Conservation (phyloP, 2,888 invertebrate species). For the Conus canariensis region DNA sequence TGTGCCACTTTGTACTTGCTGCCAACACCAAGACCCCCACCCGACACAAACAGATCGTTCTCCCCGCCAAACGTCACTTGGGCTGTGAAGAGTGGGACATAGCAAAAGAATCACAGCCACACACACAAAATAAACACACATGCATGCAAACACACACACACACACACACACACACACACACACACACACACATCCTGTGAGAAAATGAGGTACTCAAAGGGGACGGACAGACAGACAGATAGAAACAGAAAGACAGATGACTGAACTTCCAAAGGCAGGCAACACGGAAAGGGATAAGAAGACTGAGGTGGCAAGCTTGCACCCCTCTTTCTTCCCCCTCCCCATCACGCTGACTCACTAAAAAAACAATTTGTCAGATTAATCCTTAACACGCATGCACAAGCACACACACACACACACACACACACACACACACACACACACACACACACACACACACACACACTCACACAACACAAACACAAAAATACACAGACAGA, state of each 20-base stretch:
- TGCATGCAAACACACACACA: background rate
- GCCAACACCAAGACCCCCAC: constrained; percentile 58
- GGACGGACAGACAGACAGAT: background rate
- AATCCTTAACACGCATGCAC: no score
- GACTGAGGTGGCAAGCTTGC: no score
- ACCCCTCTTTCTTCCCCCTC: no score
- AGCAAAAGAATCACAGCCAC: background rate
- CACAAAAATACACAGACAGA: no score
- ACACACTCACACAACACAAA: no score
- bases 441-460: no score
- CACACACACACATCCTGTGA: background rate
- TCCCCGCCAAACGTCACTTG: background rate
- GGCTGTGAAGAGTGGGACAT: background rate
- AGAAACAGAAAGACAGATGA: background rate
- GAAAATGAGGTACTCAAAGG: background rate
- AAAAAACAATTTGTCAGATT: no score
- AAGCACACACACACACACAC: no score
- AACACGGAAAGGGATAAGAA: no score
- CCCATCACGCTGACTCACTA: no score
- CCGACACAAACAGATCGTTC: constrained; percentile 41
- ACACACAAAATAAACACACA: background rate
- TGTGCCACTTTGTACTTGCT: constrained; percentile 57
- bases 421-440: no score
- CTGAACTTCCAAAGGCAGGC: no score
- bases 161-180: background rate